Conservation (phyloP, 2,113 vertebrate genomes). For the Anhinga anhinga region DNA sequence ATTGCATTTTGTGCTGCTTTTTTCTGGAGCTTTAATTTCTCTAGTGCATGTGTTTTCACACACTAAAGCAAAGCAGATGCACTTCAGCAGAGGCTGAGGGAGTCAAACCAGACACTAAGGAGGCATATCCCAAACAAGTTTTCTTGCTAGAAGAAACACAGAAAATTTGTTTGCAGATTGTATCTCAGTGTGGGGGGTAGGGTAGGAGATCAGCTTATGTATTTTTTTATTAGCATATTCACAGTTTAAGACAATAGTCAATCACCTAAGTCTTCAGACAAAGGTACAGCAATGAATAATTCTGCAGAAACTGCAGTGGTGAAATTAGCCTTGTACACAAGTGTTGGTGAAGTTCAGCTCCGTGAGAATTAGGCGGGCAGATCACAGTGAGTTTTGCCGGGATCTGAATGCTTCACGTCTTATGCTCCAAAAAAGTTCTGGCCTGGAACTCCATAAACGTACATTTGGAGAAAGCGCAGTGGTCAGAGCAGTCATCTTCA, state of each 20-base stretch:
- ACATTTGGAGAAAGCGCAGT: not conserved
- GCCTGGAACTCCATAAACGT: not conserved
- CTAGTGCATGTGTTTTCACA: not conserved
- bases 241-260: not conserved
- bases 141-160: not conserved
- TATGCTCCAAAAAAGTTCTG: not conserved
- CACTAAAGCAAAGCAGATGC: not conserved
- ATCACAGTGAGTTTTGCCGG: not conserved
- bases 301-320: not conserved
- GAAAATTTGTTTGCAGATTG: not conserved
- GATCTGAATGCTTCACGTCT: not conserved
- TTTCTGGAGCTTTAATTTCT: not conserved
- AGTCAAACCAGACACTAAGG: not conserved
- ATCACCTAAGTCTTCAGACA: not conserved
- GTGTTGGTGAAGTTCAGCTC: not conserved
- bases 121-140: not conserved
- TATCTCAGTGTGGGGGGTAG: not conserved
- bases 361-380: not conserved
- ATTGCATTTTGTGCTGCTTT: not conserved
- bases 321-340: not conserved
- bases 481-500: not conserved
- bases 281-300: not conserved
- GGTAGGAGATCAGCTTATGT: not conserved
- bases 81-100: not conserved
- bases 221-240: not conserved